Base-by-base conservation (phyloP, 2,113 vertebrate genomes). In the Epinephelus moara region DNA sequence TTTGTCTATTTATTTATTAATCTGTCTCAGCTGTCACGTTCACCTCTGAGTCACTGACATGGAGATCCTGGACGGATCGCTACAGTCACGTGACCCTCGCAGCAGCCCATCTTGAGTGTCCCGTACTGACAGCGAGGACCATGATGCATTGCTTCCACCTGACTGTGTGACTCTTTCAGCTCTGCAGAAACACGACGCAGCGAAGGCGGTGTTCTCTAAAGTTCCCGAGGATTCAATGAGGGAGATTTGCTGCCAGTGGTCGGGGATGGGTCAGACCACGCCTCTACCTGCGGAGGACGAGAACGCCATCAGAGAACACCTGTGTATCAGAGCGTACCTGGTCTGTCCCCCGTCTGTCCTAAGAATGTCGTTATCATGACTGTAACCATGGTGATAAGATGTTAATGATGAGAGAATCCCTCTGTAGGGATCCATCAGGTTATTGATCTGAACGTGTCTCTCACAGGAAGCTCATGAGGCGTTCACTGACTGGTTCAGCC, bases 401-500 rank as follows among this genome's bases (percentile, higher is more conserved):
- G 33, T 37, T 7, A 37, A 30, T 30, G 30, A 30, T 30, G 30
- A 30, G 30, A 30, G 30, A 30, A 30, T 30, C 30, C 30, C 30
- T 30, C 30, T 30, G 30, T 30, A 30, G 30, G 30, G n/a, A 73
- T 69, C 19, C 53, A 14, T 72, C 30, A 21, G n/a, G 15, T 19
- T 37, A 84, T 47, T 74, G 30, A 73, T 63, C 33, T n/a, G 2
- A 42, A 45, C 23, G 47, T 45, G 2, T 71, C 11, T 74, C 25
- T 52, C 2, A 62, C 93, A 99, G 98, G 98, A 99, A 95, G 98
- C 98, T 52, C 97, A 99, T 1, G 97, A 99, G 93, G 96, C 97
- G 0, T 99, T 99, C 92, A 98, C 96, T 21, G 97, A 98, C 21
- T 99, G 98, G 98, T 99, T 99, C 93, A 96, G 95, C 80, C 97